A percentile compares a stretch with the other conserved stretches of the same genome.
These are phyloP conservation scores for Euglossa dilemma DNA, from an alignment of 1,140 invertebrate species.

Conservation along the genomic window DNA sequence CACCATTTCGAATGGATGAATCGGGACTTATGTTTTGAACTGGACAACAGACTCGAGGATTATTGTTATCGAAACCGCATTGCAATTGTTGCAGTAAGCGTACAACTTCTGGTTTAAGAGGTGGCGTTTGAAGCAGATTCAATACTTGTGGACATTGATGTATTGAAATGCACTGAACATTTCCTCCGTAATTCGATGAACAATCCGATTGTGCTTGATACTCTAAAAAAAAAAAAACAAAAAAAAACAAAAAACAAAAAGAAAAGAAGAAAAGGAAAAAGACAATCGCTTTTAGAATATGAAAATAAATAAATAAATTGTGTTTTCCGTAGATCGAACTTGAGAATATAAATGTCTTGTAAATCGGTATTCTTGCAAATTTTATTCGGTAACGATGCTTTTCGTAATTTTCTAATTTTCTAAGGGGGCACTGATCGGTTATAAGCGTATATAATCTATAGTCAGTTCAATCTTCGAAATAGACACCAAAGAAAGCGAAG, in stretches of 20 bases:
- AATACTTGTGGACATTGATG: slow-evolving; percentile 73
- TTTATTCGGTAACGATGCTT: background rate
- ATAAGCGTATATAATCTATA: background rate
- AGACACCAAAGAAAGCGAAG: background rate
- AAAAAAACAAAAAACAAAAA: too few species aligned
- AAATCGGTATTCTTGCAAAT: background rate
- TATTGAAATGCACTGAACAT: slow-evolving; percentile 78
- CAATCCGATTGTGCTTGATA: slow-evolving; percentile 56
- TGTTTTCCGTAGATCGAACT: background rate
- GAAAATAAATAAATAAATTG: background rate
- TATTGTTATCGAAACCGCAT: slow-evolving; percentile 76
- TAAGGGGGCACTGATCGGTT: background rate
- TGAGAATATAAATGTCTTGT: background rate
- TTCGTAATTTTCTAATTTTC: background rate
- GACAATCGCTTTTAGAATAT: background rate
- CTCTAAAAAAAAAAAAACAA: slow-evolving; percentile 46
- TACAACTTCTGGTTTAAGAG: slow-evolving; percentile 52
- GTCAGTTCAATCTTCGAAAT: background rate
- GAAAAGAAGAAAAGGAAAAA: background rate
- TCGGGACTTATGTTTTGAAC: background rate
- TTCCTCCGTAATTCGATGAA: slow-evolving; percentile 66
- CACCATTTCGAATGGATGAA: background rate
- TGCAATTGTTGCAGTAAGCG: slow-evolving; percentile 75
- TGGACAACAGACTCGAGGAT: slow-evolving; percentile 79
- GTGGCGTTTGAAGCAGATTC: slow-evolving; percentile 52